Base-by-base conservation (phyloP, 1,140 invertebrate species). In the Drosophila subpulchrella region DNA sequence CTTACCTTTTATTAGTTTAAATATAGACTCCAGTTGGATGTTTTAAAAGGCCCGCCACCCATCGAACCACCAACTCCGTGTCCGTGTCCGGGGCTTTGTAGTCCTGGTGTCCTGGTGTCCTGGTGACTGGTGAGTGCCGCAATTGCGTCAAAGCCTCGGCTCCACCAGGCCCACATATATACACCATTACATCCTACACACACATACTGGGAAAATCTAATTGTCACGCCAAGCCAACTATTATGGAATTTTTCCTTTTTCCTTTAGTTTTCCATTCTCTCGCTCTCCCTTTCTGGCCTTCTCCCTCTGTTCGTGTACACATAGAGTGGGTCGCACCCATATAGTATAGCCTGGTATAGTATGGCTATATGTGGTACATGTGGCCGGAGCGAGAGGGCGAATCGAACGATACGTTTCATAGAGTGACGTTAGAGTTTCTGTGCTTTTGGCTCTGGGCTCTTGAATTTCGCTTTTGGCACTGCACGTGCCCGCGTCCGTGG, bases 201-300 rank as follows among this genome's bases (percentile, higher is more conserved):
- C 46, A 54, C 50, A 76, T 13, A 78, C 55, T 53, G 7, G 7
- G 30, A 62, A 82, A 86, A 83, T 83, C 75, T 86, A 86, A 86
- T 86, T 88, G 83, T 86, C 83, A 88, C 83, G 83, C 79, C 84
- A 86, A 83, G 83, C 71, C 72, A 86, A 88, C 83, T 86, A 83
- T 86, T 86, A 86, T 83, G 83, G 83, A 88, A 88, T 86, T 86
- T 88, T 84, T 84, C 65, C 59, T 32, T 50, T 50, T 10, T 51
- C 48, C 67, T 55, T 68, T 50, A 55, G 65, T 71, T 77, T 63
- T 57, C 50, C 48, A 46, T 32, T 54, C 48, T 51, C 15, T 32
- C 12, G 12, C 47, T 51, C 17, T 34, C 15, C 13, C 15, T n/a
- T 41, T 27, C 34, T 50, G 32, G n/a, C 38, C 56, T 12, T 27